phyloP scores from a whole-genome alignment of 2,113 vertebrate species.

The Cebus imitator region DNA sequence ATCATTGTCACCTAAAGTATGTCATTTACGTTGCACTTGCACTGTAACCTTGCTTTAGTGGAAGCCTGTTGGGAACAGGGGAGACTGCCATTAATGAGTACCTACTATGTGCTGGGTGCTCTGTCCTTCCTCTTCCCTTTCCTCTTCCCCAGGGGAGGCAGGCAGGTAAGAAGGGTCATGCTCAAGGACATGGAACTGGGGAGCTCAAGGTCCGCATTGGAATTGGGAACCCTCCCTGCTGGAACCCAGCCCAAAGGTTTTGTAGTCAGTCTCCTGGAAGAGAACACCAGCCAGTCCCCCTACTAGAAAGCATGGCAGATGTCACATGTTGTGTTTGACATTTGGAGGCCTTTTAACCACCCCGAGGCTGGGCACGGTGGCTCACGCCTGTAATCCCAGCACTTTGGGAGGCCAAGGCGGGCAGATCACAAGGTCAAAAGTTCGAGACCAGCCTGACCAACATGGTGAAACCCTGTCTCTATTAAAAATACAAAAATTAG shows the following conservation, averaged over 20 bases:
- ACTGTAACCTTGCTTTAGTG: neutral
- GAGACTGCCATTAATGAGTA: neutral
- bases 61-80: neutral
- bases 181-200: neutral
- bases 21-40: neutral
- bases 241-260: accelerated
- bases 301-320: neutral
- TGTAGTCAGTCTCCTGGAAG: neutral
- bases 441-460: no score
- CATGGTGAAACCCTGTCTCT: no score
- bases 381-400: no score
- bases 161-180: neutral
- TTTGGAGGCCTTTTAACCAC: neutral
- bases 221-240: neutral
- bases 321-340: neutral
- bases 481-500: no score
- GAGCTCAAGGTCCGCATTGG: neutral
- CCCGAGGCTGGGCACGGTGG: no score
- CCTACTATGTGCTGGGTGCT: neutral
- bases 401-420: no score
- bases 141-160: neutral
- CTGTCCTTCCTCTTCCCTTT: neutral
- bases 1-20: neutral
- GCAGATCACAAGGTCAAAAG: no score
- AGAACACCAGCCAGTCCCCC: neutral